Evolutionary conservation across 2,113 vertebrate species (phyloP), one percentile per base, ranked within the genome.

Genomic region (Nymphicus hollandicus): DNA sequence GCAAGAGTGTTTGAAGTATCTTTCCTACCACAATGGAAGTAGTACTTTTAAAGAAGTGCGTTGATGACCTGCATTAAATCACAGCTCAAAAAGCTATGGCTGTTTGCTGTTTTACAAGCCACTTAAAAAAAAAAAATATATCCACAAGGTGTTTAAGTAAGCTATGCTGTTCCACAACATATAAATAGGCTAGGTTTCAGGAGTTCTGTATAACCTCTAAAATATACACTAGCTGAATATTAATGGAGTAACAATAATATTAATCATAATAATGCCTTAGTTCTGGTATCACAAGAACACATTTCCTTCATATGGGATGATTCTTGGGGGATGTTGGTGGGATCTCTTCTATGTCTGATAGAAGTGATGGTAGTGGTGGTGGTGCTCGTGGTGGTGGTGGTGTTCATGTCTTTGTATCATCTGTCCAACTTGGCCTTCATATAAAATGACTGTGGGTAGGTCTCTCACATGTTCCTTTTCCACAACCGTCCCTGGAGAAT

Each of bases 361-460:
- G 95, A 99, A 99, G 97, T 99, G 99, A 96, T 99, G 99, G 96
- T 99, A 99, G 95, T 99, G 99, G 98, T 99, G 99, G 97, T 99
- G 99, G 95, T 99, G 99, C 97, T 99, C 99, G 0, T 99, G 99
- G 86, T 99, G 99, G 91, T 99, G 99, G 95, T 99, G 99, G 83
- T 99, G 99, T 93, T 99, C 99, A 1, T 99, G 99, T 96, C 99
- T 98, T 97, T 99, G 99, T 93, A 99, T 98, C 90, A 99, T 98
- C 89, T 99, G 99, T 64, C 99, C 98, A 81, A 98, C 98, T 84
- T 98, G 99, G 69, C 98, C 98, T 90, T 99, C 99, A 16, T 99
- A 99, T 20, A 99, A 98, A 97, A 99, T 95, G 85, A 98, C 96
- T 2, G 98, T 97, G 20, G 99, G 99, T 86, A 99, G 98, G 96